Conservation (phyloP, 2,888 invertebrate species). For the Drosophila incognita region DNA sequence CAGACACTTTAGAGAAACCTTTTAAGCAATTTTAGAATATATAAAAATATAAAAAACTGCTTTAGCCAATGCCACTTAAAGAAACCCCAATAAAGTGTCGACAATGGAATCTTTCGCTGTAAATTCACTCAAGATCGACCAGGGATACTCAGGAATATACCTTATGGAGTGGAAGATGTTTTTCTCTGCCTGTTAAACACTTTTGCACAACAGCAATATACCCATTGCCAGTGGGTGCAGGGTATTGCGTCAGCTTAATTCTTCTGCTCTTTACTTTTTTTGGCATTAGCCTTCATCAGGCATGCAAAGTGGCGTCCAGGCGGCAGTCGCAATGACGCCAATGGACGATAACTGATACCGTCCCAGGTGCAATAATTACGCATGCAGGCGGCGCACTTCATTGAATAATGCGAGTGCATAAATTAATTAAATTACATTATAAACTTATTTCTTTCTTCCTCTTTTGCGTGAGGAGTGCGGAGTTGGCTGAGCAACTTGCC, state of each 20-base stretch:
- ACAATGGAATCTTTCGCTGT: slow-evolving; percentile 14
- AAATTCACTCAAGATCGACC: slow-evolving; percentile 2
- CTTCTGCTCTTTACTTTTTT: slow-evolving; percentile 3
- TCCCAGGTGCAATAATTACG: slow-evolving; percentile 78
- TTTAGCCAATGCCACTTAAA: slow-evolving; percentile 29
- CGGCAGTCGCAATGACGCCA: slow-evolving; percentile 65
- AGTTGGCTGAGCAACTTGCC: background rate
- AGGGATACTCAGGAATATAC: background rate
- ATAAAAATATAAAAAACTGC: slow-evolving; percentile 41
- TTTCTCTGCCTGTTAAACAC: background rate
- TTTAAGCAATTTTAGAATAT: slow-evolving; percentile 52
- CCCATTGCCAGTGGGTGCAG: background rate
- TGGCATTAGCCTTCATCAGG: slow-evolving; percentile 51
- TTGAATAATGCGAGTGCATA: slow-evolving; percentile 83
- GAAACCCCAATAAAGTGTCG: slow-evolving; percentile 23
- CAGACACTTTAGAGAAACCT: slow-evolving; percentile 51
- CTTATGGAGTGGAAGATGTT: too few species aligned
- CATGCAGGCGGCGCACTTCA: slow-evolving; percentile 83
- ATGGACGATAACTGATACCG: slow-evolving; percentile 56
- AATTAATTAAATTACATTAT: slow-evolving; percentile 84
- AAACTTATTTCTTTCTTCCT: slow-evolving; percentile 27
- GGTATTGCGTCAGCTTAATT: background rate
- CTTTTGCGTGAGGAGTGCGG: background rate
- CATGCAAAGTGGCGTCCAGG: slow-evolving; percentile 48
- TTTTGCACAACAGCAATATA: background rate